Evolutionary conservation across 2,888 invertebrate genomes (phyloP), one percentile per base, ranked within the genome.

Genomic region (Harpalus rufipes): DNA sequence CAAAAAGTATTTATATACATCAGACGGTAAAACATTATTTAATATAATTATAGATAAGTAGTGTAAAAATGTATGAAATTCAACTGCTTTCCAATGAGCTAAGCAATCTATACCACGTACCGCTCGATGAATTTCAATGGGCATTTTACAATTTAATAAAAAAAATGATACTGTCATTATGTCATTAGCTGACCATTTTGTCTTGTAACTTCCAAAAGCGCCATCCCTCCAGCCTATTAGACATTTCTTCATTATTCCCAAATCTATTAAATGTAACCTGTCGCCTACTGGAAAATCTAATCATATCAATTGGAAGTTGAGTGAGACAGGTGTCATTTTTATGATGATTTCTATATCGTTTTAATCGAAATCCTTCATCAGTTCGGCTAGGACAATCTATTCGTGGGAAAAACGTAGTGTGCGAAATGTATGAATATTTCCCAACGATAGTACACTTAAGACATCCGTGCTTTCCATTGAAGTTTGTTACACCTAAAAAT

Each of bases 201-300:
- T 83, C 25, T 18, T 32, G 65, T 68, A 86, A 51, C 44, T 86
- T 8, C 81, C 81, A 86, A 86, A 86, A 41, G 14, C 65, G 12
- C 86, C 85, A 82, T 86, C 82, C 16, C 85, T 39, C 72, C 72
- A 72, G 7, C 72, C 72, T 14, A 72, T 6, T 14, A 72, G 14
- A 63, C 8, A 63, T 21, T 72, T 56, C 10, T 56, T 78, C 78
- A 78, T 78, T n/a, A 78, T 74, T 56, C 86, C 86, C 58, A 87
- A 86, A 84, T 88, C 87, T 8, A 87, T 84, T 14, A 87, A 41
- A 86, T 88, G 87, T 14, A 88, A 81, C 2, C 85, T 86, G 82
- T 88, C 87, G 8, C 84, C 87, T 7, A 88, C 86, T 12, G 86
- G 86, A 85, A 88, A 88, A 84, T 87, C 86, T 81, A 0, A 88